phyloP scores from a whole-genome alignment of 2,888 invertebrate genomes.

The Bellardia pandia region DNA sequence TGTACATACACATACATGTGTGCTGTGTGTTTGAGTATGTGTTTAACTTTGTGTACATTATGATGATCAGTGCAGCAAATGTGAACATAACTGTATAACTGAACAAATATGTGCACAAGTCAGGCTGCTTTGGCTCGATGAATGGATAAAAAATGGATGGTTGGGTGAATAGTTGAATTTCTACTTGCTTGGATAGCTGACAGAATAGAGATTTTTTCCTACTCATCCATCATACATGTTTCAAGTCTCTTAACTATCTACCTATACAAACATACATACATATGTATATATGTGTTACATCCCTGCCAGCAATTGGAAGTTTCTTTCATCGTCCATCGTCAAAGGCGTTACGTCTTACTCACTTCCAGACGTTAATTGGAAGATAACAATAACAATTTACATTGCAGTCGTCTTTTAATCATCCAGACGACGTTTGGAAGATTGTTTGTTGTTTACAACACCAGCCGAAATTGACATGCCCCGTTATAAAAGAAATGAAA shows the following conservation, averaged over 20 bases:
- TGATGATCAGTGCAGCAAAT: conserved; percentile 82
- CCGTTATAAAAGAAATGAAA: no score
- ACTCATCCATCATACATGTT: conserved; percentile 1
- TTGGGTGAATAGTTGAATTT: conserved; percentile 28
- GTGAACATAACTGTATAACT: conserved; percentile 84
- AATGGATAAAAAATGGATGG: conserved; percentile 39
- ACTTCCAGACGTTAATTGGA: no score
- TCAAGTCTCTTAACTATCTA: neutral
- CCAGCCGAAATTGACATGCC: no score
- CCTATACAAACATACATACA: no score
- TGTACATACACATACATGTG: conserved; percentile 31
- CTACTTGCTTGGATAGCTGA: conserved; percentile 37
- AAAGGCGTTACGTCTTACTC: no score
- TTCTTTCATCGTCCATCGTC: no score
- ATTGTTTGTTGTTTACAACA: no score
- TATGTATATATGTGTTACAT: neutral
- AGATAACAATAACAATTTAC: no score
- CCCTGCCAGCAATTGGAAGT: no score
- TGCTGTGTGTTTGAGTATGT: conserved; percentile 56
- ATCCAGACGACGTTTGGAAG: no score
- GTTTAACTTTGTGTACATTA: conserved; percentile 78
- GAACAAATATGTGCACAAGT: conserved; percentile 82
- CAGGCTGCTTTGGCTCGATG: conserved; percentile 70
- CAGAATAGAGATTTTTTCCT: conserved; percentile 1
- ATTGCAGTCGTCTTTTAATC: no score